These are phyloP conservation scores for Poecilia picta DNA, from an alignment of 2,797 vertebrate genomes.

Conservation along the genomic window DNA sequence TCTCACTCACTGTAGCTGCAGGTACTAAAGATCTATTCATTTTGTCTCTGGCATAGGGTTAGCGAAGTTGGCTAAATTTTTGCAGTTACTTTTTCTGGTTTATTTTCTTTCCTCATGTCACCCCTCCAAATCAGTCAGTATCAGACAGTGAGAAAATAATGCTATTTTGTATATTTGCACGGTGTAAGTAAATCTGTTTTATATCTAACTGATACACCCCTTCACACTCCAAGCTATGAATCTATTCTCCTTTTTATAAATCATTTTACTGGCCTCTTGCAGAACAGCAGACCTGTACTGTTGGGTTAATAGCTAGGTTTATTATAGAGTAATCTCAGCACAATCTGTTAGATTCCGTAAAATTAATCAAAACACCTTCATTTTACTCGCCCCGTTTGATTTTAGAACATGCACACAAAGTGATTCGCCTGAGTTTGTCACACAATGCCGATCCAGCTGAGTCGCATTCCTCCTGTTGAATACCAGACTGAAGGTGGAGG, in stretches of 20 bases:
- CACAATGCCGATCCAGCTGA: slow-evolving; percentile 4
- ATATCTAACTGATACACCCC: background rate
- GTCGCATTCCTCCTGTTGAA: slow-evolving; percentile 5
- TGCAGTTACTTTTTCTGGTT: no score
- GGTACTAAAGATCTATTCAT: no score
- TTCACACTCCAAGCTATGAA: background rate
- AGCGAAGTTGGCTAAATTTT: no score
- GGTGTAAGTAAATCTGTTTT: background rate
- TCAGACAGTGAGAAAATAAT: background rate
- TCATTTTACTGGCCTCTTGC: background rate
- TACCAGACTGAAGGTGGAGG: background rate
- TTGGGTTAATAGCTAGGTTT: background rate
- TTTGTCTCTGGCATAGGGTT: no score
- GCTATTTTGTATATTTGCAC: background rate
- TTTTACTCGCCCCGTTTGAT: background rate
- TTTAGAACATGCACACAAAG: background rate
- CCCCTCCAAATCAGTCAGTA: background rate
- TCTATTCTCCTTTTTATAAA: background rate
- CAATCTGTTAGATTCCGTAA: background rate
- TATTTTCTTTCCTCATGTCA: no score
- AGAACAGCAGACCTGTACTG: background rate
- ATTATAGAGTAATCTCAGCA: background rate
- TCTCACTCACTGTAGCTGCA: no score
- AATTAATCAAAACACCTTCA: slow-evolving; percentile 4
- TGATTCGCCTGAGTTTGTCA: background rate